phyloP scores from a whole-genome alignment of 2,888 invertebrate species.

The Neuroscelio doddi region DNA sequence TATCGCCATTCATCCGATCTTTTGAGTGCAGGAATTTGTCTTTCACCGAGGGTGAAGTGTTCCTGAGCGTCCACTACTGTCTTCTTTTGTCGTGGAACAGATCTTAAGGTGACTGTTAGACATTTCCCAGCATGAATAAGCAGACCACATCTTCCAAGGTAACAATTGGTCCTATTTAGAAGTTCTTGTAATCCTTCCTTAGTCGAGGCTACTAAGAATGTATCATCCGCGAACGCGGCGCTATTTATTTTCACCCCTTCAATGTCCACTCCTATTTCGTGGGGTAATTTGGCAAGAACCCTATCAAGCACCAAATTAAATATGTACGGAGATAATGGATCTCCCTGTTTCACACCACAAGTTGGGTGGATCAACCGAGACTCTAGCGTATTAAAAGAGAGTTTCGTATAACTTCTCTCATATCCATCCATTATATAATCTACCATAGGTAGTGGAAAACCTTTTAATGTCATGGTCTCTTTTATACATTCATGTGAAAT shows the following conservation, averaged over 20 bases:
- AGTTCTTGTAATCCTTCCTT: slow-evolving; percentile 56
- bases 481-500: slow-evolving; percentile 30
- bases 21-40: background rate
- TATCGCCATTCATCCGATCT: slow-evolving; percentile 21
- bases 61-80: slow-evolving; percentile 13
- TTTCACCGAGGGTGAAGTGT: background rate
- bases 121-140: slow-evolving; percentile 53
- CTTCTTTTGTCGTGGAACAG: slow-evolving; percentile 34
- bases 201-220: slow-evolving; percentile 26
- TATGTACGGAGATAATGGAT: slow-evolving; percentile 38
- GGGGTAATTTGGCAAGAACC: slow-evolving; percentile 20
- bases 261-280: slow-evolving; percentile 31
- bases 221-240: slow-evolving; percentile 37
- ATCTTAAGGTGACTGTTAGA: slow-evolving; percentile 5
- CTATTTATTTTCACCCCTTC: slow-evolving; percentile 4
- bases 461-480: background rate
- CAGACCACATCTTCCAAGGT: slow-evolving; percentile 45
- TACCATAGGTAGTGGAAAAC: slow-evolving; percentile 2
- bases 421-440: slow-evolving; percentile 39
- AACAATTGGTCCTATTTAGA: slow-evolving; percentile 26
- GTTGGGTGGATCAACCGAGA: slow-evolving; percentile 4
- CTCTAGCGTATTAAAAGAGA: slow-evolving; percentile 51
- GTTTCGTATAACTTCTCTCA: slow-evolving; percentile 57
- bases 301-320: slow-evolving; percentile 42
- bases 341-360: slow-evolving; percentile 62